A percentile compares a stretch with the other conserved stretches of the same genome.
Conservation (phyloP, 1,140 invertebrate species). For the Meloidogyne hapla region DNA sequence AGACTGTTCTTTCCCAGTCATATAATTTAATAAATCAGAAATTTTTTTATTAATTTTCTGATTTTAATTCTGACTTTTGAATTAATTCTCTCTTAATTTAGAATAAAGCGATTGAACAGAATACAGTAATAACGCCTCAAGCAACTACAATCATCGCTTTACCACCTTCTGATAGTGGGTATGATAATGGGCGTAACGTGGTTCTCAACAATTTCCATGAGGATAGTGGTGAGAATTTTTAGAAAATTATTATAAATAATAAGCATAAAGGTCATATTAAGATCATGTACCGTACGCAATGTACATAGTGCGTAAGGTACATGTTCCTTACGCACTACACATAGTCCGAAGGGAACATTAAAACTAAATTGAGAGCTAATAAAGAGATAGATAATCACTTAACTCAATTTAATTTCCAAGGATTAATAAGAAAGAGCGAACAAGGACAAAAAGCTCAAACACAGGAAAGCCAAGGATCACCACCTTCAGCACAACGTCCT, state of each 20-base stretch:
- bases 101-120: neutral
- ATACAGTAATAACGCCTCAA: neutral
- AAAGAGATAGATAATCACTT: too few relatives aligned
- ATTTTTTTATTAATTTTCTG: too few relatives aligned
- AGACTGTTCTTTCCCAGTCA: too few relatives aligned
- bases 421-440: slow-evolving; percentile 5
- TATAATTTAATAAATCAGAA: too few relatives aligned
- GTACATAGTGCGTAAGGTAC: too few relatives aligned
- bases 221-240: slow-evolving; percentile 14
- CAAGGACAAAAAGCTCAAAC: neutral
- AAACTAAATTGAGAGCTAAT: too few relatives aligned
- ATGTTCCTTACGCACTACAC: too few relatives aligned
- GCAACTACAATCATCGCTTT: neutral
- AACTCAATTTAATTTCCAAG: neutral
- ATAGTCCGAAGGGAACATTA: too few relatives aligned
- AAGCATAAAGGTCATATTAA: too few relatives aligned
- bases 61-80: too few relatives aligned
- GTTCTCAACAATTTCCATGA: slow-evolving; percentile 21
- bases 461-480: neutral
- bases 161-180: neutral
- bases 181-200: slow-evolving; percentile 4
- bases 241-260: neutral
- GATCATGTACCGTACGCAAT: too few relatives aligned
- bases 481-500: neutral
- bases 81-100: neutral